Evolutionary conservation across 2,113 vertebrate species (phyloP), one percentile per base, ranked within the genome.

Genomic region (Bucco capensis): DNA sequence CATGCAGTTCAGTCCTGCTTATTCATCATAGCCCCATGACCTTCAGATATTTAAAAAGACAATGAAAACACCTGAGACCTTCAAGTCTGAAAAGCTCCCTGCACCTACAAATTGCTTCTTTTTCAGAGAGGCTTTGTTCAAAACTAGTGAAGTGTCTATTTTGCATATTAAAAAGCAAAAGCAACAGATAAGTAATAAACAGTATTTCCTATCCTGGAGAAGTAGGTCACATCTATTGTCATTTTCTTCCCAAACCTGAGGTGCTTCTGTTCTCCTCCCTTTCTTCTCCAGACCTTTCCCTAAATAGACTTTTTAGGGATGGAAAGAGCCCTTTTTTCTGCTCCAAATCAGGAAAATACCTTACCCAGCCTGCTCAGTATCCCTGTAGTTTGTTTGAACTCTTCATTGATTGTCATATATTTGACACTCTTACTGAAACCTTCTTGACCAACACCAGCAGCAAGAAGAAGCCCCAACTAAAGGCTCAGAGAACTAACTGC

Each of bases 21-120:
- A 60, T 84, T 94, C 71, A 78, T 90, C 82, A 33, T 15, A 75
- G 51, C 46, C 61, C 30, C 14, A 18, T 46, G 61, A 81, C 86
- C 91, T 46, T 93, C 69, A 60, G 47, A 31, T 72, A 31, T 83
- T 90, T 69, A 61, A 78, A 84, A 88, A 92, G 53, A 79, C 74
- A 80, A 46, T 72, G n/a, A 80, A 81, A 96, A 64, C 81, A 89
- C 78, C 74, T 51, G 81, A 95, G 80, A 87, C 40, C 22, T 78
- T 57, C 28, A 40, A 27, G 44, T 50, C 84, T 86, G 78, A 89
- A 93, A 78, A 92, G 74, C 53, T 69, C 42, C 62, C 2, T 33
- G 51, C 50, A 70, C 35, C 23, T 21, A 70, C 57, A 66, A 64
- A 91, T 64, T 1, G 0, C 27, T 53, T 54, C 10, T 56, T 86